Percentiles rank a stretch among this genome's conserved stretches.
phyloP scores from a whole-genome alignment of 2,888 invertebrate species.

The Perdita meconis region DNA sequence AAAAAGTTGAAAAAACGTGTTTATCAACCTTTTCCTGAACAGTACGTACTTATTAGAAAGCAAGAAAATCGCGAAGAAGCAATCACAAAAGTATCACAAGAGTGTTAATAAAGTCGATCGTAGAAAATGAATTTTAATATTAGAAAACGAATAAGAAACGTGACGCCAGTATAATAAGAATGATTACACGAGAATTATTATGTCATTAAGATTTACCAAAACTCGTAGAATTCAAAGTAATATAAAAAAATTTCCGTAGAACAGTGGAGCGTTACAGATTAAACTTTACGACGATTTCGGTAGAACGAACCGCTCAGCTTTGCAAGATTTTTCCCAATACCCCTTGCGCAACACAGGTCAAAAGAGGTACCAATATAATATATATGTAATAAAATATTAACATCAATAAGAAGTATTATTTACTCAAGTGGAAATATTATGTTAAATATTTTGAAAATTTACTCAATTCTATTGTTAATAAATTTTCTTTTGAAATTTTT shows the following conservation, averaged over 20 bases:
- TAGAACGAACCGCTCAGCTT: background rate
- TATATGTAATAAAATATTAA: no score
- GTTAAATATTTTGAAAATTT: no score
- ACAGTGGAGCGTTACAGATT: background rate
- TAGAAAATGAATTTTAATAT: background rate
- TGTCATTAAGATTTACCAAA: background rate
- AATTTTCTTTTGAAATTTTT: no score
- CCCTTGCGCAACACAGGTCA: background rate
- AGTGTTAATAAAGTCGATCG: background rate
- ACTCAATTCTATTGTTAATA: no score
- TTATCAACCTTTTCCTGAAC: background rate
- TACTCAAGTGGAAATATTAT: no score
- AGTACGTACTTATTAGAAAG: no score
- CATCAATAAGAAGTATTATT: no score
- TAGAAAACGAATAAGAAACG: background rate
- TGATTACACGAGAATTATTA: background rate
- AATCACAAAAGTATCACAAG: background rate
- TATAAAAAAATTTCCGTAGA: background rate
- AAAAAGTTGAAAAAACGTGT: background rate
- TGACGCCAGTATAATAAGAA: background rate
- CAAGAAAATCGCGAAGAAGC: no score
- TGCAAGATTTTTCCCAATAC: slow-evolving; percentile 8
- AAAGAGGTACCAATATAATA: background rate
- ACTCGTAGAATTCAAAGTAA: background rate
- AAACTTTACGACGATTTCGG: background rate